Evolutionary conservation across 1,140 invertebrate species (phyloP).

Genomic region (Drosophila arawakana): DNA sequence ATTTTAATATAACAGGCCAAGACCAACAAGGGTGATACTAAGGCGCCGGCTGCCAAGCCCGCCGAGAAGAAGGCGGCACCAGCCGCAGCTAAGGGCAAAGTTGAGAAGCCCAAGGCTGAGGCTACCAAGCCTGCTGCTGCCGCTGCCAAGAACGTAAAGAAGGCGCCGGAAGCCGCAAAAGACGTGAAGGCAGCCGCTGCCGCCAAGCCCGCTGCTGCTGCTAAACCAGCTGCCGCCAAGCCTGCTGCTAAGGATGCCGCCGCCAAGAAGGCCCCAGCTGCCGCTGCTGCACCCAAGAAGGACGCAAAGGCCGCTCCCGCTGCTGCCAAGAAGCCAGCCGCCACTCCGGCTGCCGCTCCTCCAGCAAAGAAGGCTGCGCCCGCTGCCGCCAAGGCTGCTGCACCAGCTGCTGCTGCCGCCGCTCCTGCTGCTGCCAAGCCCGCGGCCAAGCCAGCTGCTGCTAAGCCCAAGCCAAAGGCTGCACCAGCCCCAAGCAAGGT

Average conservation of each 20-base stretch:
- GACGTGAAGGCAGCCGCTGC: constrained; percentile 71
- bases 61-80: constrained; percentile 80
- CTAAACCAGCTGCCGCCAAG: constrained; percentile 70
- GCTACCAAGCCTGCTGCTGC: constrained; percentile 78
- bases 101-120: constrained; percentile 84
- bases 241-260: constrained; percentile 85
- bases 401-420: constrained; percentile 54
- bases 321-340: constrained; percentile 65
- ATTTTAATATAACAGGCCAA: constrained; percentile 61
- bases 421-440: constrained; percentile 84
- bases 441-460: constrained; percentile 83
- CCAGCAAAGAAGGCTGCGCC: constrained; percentile 79
- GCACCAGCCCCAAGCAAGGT: constrained; percentile 84
- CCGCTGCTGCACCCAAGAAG: constrained; percentile 59
- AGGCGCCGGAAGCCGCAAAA: constrained; percentile 77
- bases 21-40: constrained; percentile 79
- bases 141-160: constrained; percentile 82
- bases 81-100: constrained; percentile 83
- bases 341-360: constrained; percentile 69
- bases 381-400: constrained; percentile 71
- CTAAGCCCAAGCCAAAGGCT: constrained; percentile 85
- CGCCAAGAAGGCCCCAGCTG: constrained; percentile 76
- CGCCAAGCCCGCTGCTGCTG: constrained; percentile 63
- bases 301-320: constrained; percentile 70
- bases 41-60: constrained; percentile 75